phyloP scores from a whole-genome alignment of 2,113 vertebrate species.

The Ammodramus savannarum region DNA sequence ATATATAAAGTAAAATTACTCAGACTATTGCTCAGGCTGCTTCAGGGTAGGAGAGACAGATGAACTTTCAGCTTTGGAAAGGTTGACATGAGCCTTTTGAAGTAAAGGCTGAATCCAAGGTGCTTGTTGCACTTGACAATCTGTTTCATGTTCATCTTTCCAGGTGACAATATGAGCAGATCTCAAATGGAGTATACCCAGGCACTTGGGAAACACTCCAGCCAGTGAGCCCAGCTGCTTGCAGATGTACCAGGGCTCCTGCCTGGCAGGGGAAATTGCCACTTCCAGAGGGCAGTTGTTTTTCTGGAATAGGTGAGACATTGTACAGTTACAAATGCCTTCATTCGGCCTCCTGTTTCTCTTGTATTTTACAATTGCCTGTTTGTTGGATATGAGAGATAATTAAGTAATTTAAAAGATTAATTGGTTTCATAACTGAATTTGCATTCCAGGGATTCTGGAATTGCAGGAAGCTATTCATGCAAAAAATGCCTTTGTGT shows the following conservation, averaged over 20 bases:
- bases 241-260: neutral
- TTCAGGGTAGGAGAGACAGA: neutral
- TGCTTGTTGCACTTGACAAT: neutral
- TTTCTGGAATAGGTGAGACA: neutral
- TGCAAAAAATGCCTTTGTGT: conserved; percentile 40
- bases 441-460: conserved; percentile 33
- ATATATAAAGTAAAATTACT: neutral
- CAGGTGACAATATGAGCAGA: neutral
- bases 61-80: neutral
- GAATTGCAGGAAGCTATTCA: conserved; percentile 29
- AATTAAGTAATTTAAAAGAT: conserved; percentile 45
- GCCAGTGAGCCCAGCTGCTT: neutral
- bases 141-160: neutral
- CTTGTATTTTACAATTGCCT: neutral
- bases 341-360: neutral
- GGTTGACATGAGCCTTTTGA: neutral
- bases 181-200: neutral
- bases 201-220: neutral
- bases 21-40: neutral
- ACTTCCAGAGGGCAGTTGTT: neutral
- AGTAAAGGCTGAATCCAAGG: neutral
- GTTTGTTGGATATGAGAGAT: neutral
- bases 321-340: neutral
- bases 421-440: conserved; percentile 50
- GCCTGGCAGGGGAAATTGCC: neutral